Evolutionary conservation across 2,888 invertebrate species (phyloP).

Genomic region (Siphlonurus alternatus): DNA sequence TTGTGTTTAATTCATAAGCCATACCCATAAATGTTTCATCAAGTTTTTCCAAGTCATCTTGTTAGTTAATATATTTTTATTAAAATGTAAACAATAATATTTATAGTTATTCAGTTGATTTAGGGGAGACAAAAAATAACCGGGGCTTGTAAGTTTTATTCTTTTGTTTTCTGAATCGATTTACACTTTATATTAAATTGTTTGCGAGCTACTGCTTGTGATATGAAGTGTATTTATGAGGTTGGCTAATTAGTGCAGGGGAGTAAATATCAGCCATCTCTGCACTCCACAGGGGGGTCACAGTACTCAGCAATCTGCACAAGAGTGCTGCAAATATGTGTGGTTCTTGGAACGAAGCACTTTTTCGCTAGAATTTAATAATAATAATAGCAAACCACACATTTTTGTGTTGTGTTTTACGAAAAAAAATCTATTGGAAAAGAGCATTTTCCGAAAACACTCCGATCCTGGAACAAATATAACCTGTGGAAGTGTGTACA

Average conservation of each 20-base stretch:
- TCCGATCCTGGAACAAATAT: constrained; percentile 38
- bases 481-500: not conserved
- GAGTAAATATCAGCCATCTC: not conserved
- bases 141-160: no score
- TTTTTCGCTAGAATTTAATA: constrained; percentile 18
- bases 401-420: constrained; percentile 74
- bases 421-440: constrained; percentile 64
- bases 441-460: constrained; percentile 78
- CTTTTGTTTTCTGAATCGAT: no score
- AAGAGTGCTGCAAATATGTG: not conserved
- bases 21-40: no score
- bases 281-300: not conserved
- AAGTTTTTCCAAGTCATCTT: no score
- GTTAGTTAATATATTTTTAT: no score
- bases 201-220: no score
- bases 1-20: no score
- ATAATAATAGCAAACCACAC: constrained; percentile 23
- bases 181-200: no score
- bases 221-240: no score
- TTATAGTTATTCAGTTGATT: no score
- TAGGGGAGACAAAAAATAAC: no score
- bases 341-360: constrained; percentile 13
- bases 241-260: not conserved
- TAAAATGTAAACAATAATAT: no score
- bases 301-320: not conserved